Evolutionary conservation across 2,797 vertebrate genomes (phyloP).

Genomic region (Ammospiza maritima): DNA sequence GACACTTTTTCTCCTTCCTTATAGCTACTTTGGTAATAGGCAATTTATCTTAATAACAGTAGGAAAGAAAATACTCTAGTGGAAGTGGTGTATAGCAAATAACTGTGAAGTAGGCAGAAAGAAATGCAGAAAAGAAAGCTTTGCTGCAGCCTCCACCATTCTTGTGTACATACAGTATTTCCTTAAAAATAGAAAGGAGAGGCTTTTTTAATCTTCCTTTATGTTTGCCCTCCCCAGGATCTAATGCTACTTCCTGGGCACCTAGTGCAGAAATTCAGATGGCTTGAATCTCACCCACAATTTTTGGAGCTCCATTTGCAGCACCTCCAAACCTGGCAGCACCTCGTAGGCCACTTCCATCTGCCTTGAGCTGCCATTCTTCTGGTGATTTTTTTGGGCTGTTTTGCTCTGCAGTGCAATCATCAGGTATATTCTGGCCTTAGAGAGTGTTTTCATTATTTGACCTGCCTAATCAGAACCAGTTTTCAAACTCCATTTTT

Average conservation of each 20-base stretch:
- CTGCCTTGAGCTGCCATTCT: background rate
- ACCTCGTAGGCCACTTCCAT: background rate
- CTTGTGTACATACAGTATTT: background rate
- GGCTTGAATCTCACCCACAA: background rate
- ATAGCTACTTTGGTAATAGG: conserved; percentile 29
- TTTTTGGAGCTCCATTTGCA: background rate
- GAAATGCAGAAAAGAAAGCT: background rate
- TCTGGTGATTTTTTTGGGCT: background rate
- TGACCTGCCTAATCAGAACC: conserved; percentile 63
- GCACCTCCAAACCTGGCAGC: background rate
- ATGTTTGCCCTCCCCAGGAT: background rate
- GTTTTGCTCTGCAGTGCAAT: background rate
- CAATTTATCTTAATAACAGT: conserved; percentile 34
- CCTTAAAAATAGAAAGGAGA: background rate
- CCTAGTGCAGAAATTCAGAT: background rate
- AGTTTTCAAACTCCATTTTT: conserved; percentile 47
- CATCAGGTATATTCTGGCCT: conserved; percentile 2
- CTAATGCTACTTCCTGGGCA: background rate
- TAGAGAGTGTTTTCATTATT: conserved; percentile 37
- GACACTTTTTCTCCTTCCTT: background rate
- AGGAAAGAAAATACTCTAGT: conserved; percentile 8
- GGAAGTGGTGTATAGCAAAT: background rate
- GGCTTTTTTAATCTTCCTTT: background rate
- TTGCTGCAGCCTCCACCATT: background rate
- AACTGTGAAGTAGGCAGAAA: background rate